These are phyloP conservation scores for Epinephelus moara DNA, from an alignment of 2,113 vertebrate species.

Conservation along the genomic window DNA sequence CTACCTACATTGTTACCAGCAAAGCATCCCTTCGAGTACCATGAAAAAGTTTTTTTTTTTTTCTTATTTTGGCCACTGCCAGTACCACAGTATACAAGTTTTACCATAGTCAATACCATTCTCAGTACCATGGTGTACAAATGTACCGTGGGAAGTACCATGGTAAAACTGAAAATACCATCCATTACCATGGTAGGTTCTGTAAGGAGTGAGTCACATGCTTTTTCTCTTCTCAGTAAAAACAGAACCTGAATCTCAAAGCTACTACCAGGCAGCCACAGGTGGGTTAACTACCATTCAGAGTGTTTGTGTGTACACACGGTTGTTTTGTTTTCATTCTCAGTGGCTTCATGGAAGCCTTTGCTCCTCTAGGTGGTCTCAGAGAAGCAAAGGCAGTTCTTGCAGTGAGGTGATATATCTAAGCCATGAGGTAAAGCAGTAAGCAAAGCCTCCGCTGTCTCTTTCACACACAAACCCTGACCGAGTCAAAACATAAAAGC, in stretches of 20 bases:
- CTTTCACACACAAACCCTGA: slow-evolving; percentile 26
- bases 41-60: too few relatives aligned
- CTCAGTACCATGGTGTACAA: too few relatives aligned
- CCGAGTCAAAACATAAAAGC: slow-evolving; percentile 66
- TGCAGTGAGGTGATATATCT: slow-evolving; percentile 44
- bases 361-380: slow-evolving; percentile 45
- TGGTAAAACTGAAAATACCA: neutral
- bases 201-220: neutral
- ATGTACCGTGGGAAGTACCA: neutral
- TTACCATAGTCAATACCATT: too few relatives aligned
- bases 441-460: slow-evolving; percentile 32
- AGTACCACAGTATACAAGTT: too few relatives aligned
- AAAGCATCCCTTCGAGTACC: too few relatives aligned
- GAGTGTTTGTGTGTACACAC: neutral
- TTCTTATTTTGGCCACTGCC: too few relatives aligned
- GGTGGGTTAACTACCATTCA: slow-evolving; percentile 5
- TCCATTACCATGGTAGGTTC: neutral
- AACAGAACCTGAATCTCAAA: neutral
- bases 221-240: neutral
- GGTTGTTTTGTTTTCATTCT: slow-evolving; percentile 1
- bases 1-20: too few relatives aligned
- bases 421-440: slow-evolving; percentile 35
- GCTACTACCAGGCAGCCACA: neutral
- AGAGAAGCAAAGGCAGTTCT: slow-evolving; percentile 27
- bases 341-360: neutral